Evolutionary conservation across 2,888 invertebrate species (phyloP), one percentile per base, ranked within the genome.

Genomic region (Agonum fuliginosum): DNA sequence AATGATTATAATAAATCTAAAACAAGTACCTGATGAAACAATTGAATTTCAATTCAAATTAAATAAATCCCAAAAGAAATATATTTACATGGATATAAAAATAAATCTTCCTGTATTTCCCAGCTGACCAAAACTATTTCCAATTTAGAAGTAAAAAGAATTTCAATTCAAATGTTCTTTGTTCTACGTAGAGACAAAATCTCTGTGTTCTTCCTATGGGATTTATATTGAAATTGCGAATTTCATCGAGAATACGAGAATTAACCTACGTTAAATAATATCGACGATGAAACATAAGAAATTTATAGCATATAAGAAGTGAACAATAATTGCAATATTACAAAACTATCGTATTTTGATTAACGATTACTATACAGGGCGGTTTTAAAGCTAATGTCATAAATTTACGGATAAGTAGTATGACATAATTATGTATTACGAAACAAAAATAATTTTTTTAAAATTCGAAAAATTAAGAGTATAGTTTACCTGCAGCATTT

Each of bases 151-250:
- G 22, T 54, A 54, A 54, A 54, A 54, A 54, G 54, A 22, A 54
- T n/a, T 54, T 54, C 24, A 54, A 54, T 54, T 54, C 54, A 54
- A 54, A 54, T 54, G 24, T 54, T 54, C 54, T 54, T 54, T 54
- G 24, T 22, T 12, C 22, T 12, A 24, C 54, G 12, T 3, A 12
- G 24, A 54, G 4, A 54, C 24, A 24, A 54, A 54, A 54, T 54
- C n/a, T 22, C 54, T 54, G 3, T 24, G n/a, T 12, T 5, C 12
- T 12, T 54, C 54, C 24, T 24, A n/a, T 54, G 54, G 54, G 54
- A 54, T n/a, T 4, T 20, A 20, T n/a, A 8, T 12, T 54, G 54
- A 54, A 54, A 54, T 54, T 54, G 8, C 12, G n/a, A 24, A 22
- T 54, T 54, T 54, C 3, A 54, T 54, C 22, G 0, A 3, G n/a